A percentile compares a stretch with the other conserved stretches of the same genome.
phyloP scores from a whole-genome alignment of 2,113 vertebrate species.

The Planiliza haematocheilus region DNA sequence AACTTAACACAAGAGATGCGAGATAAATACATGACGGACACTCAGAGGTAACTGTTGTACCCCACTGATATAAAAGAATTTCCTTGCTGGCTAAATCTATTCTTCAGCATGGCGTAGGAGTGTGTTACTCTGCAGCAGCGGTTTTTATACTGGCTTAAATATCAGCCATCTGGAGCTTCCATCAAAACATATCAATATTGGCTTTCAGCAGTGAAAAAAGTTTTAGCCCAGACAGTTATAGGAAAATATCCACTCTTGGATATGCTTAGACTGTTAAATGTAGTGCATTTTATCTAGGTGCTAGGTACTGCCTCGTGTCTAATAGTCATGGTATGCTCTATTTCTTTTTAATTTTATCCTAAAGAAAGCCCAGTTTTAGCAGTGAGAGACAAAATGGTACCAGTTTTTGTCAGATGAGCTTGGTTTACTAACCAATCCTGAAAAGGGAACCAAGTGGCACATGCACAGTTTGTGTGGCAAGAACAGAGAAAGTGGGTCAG shows the following conservation, averaged over 20 bases:
- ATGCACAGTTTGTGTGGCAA: too few relatives aligned
- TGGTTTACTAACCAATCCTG: too few relatives aligned
- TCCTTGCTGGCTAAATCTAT: slow-evolving; percentile 13
- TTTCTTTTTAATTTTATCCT: too few relatives aligned
- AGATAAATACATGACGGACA: not conserved
- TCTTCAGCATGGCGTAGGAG: slow-evolving; percentile 42
- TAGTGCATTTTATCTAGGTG: not conserved
- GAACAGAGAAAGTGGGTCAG: too few relatives aligned
- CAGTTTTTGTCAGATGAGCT: too few relatives aligned
- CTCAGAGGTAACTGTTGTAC: not conserved
- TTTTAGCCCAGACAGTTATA: slow-evolving; percentile 19
- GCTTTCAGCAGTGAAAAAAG: slow-evolving; percentile 8
- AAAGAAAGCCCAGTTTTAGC: too few relatives aligned
- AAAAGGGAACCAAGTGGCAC: too few relatives aligned
- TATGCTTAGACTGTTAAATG: not conserved
- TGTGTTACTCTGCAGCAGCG: slow-evolving; percentile 14
- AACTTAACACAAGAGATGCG: not conserved
- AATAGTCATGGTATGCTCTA: too few relatives aligned
- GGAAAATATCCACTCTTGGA: slow-evolving; percentile 40
- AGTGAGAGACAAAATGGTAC: too few relatives aligned
- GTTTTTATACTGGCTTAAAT: slow-evolving; percentile 17
- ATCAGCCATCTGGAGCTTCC: slow-evolving; percentile 57
- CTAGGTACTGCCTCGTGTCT: not conserved
- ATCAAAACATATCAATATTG: slow-evolving; percentile 52
- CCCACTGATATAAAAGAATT: not conserved